Percentiles rank a stretch among this genome's conserved stretches.
Evolutionary conservation across 2,797 vertebrate species (phyloP).

Genomic region (Morus bassanus): DNA sequence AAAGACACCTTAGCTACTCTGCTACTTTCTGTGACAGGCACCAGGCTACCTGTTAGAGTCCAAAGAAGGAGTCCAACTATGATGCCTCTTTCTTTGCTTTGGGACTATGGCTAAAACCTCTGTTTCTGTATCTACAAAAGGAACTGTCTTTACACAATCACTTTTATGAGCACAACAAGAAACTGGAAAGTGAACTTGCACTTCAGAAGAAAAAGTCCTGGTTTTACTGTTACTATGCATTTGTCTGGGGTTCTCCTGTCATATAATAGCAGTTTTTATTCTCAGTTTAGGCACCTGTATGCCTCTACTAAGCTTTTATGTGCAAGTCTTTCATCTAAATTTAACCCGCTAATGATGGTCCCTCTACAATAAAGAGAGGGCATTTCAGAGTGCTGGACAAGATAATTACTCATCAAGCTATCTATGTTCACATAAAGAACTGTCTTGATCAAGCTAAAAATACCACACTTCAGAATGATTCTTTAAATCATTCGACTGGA

Average conservation of each 20-base stretch:
- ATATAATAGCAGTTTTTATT: slow-evolving; percentile 20
- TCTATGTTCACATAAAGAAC: background rate
- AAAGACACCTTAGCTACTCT: background rate
- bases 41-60: background rate
- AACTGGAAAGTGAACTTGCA: slow-evolving; percentile 20
- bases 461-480: background rate
- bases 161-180: background rate
- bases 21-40: background rate
- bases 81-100: background rate
- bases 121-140: background rate
- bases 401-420: slow-evolving; percentile 27
- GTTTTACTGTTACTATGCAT: background rate
- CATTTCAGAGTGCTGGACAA: slow-evolving; percentile 36
- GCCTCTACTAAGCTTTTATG: slow-evolving; percentile 34
- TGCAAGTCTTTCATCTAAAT: slow-evolving; percentile 37
- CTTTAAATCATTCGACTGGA: background rate
- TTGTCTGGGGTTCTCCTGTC: background rate
- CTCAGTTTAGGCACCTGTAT: slow-evolving; percentile 11
- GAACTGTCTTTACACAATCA: background rate
- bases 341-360: slow-evolving; percentile 44
- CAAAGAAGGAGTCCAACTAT: background rate
- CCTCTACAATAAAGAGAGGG: slow-evolving; percentile 1
- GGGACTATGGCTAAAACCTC: background rate
- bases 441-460: background rate
- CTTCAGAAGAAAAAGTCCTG: slow-evolving; percentile 6